Evolutionary conservation across 53 echinoderm and acorn worm genomes (phyloP).

Genomic region (Holothuria scabra): DNA sequence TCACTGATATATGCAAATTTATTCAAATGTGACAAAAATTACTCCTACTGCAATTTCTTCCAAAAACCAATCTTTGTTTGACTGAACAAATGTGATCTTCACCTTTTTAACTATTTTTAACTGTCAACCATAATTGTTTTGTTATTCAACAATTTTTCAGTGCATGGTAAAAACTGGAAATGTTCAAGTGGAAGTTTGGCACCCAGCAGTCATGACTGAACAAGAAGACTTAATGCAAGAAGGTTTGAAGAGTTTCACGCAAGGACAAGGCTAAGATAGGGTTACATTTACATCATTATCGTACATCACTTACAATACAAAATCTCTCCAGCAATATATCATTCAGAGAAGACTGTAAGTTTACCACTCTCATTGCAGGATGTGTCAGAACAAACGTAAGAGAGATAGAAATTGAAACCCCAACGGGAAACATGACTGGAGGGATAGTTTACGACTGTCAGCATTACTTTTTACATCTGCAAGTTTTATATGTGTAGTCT

Average conservation of each 20-base stretch:
- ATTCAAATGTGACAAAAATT: no score
- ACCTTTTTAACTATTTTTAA: not conserved
- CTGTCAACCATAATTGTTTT: constrained; percentile 31
- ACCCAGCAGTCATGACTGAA: constrained; percentile 22
- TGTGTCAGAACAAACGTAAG: not conserved
- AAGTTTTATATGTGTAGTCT: no score
- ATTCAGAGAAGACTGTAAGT: no score
- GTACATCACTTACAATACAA: not conserved
- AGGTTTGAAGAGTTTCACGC: constrained; percentile 28
- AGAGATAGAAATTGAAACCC: constrained; percentile 2
- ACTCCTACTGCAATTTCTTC: not conserved
- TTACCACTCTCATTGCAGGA: no score
- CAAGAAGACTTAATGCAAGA: not conserved
- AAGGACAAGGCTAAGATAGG: constrained; percentile 31
- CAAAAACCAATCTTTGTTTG: not conserved
- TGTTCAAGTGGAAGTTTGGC: constrained; percentile 12
- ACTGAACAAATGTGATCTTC: not conserved
- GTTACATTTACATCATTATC: not conserved
- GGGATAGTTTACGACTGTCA: no score
- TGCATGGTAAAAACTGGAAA: not conserved
- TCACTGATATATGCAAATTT: no score
- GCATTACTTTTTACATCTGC: no score
- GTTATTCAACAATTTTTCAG: constrained; percentile 1
- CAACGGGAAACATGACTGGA: constrained; percentile 5
- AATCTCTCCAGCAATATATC: no score